These are phyloP conservation scores for Eulemur albifrons DNA, from an alignment of 2,797 vertebrate genomes.

Conservation along the genomic window DNA sequence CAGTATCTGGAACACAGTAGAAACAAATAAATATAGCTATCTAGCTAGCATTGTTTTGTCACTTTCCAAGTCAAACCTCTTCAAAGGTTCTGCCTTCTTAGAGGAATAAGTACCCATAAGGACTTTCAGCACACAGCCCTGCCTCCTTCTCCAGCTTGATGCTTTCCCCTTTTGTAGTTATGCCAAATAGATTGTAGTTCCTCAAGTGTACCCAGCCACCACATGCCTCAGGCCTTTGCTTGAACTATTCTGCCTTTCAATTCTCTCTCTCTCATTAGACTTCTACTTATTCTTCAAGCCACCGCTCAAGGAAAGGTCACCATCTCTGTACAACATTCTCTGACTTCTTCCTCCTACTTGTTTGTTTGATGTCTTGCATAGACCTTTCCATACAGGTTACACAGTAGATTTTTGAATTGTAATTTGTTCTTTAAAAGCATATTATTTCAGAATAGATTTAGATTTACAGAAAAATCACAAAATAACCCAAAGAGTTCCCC, in stretches of 20 bases:
- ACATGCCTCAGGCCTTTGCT: background rate
- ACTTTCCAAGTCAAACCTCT: background rate
- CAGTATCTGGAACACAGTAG: background rate
- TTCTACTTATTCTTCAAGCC: background rate
- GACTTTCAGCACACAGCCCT: background rate
- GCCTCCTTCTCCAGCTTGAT: background rate
- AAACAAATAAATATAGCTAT: background rate
- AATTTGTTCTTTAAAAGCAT: background rate
- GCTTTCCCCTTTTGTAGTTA: background rate
- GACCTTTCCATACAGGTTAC: background rate
- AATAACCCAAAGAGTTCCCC: background rate
- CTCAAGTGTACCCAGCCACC: background rate
- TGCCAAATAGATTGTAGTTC: background rate
- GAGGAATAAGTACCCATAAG: background rate
- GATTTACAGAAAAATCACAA: background rate
- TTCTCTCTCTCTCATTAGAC: background rate
- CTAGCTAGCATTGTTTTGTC: background rate
- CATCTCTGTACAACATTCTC: background rate
- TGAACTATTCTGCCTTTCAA: background rate
- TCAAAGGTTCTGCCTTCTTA: background rate
- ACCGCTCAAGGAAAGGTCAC: background rate
- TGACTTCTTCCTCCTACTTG: background rate
- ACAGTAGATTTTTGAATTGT: background rate
- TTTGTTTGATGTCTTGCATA: background rate
- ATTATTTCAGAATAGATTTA: background rate